Percentiles rank a stretch among this genome's conserved stretches.
These are phyloP conservation scores for Euglossa dilemma DNA, from an alignment of 1,140 invertebrate species.

Conservation along the genomic window DNA sequence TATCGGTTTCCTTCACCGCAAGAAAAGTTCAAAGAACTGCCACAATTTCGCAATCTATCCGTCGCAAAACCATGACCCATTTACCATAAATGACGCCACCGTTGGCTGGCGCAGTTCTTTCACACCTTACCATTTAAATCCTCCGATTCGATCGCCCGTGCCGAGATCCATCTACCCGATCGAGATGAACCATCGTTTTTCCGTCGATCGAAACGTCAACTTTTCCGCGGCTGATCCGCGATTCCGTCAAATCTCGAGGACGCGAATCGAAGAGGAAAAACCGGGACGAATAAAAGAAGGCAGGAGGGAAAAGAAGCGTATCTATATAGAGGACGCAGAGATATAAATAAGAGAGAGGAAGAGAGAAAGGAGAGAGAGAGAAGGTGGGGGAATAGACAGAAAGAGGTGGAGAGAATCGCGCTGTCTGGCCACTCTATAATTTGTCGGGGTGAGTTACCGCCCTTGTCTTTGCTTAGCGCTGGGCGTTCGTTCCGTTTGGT, in stretches of 20 bases:
- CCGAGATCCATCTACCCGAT: no score
- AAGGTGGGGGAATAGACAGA: constrained; percentile 39
- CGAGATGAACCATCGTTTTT: no score
- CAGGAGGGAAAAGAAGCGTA: background rate
- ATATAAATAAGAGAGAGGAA: background rate
- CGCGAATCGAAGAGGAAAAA: background rate
- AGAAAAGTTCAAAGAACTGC: constrained; percentile 57
- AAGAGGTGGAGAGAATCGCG: constrained; percentile 73
- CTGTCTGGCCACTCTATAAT: constrained; percentile 80
- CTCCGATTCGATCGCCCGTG: background rate
- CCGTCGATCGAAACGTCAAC: no score
- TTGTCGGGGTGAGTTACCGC: constrained; percentile 81
- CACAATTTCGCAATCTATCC: constrained; percentile 53
- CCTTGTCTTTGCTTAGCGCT: constrained; percentile 80
- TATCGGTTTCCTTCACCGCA: constrained; percentile 54
- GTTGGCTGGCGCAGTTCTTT: constrained; percentile 19
- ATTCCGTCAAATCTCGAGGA: no score
- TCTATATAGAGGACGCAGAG: background rate
- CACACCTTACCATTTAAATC: constrained; percentile 35
- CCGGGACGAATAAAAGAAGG: background rate
- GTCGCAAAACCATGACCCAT: constrained; percentile 52
- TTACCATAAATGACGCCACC: constrained; percentile 49
- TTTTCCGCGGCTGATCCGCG: no score
- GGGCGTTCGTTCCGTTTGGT: constrained; percentile 77
- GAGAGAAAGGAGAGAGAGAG: background rate